Conservation (phyloP, 1,140 invertebrate species). For the Ceratosolen fusciceps region DNA sequence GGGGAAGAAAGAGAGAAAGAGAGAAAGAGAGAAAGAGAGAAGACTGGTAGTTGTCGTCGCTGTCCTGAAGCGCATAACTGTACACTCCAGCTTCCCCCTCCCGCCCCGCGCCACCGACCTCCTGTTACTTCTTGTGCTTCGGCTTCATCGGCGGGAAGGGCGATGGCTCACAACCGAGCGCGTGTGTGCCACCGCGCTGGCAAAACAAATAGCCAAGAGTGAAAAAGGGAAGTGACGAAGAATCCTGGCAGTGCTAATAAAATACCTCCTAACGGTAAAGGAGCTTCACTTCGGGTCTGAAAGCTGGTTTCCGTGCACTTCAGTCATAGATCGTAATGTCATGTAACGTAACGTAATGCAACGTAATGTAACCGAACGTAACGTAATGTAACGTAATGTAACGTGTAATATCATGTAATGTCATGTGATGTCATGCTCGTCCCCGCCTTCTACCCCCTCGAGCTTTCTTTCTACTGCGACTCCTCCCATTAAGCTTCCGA, state of each 20-base stretch:
- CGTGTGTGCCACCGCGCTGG: not conserved
- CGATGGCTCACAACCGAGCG: slow-evolving; percentile 17
- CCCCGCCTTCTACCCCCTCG: too few species aligned
- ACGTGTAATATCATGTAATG: too few species aligned
- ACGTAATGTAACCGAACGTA: too few species aligned
- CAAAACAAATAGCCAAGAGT: slow-evolving; percentile 27
- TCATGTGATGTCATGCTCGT: too few species aligned
- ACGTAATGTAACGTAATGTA: too few species aligned
- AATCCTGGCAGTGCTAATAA: slow-evolving; percentile 16
- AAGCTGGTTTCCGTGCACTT: not conserved
- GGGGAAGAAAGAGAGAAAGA: slow-evolving; percentile 5
- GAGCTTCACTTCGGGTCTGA: not conserved
- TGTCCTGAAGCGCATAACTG: slow-evolving; percentile 1
- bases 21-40: slow-evolving; percentile 1
- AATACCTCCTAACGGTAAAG: slow-evolving; percentile 22
- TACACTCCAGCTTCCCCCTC: not conserved
- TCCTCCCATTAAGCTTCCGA: too few species aligned
- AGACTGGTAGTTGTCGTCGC: slow-evolving; percentile 1
- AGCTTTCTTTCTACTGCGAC: too few species aligned
- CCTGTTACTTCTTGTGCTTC: slow-evolving; percentile 20
- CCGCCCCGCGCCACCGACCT: not conserved
- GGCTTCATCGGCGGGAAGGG: not conserved
- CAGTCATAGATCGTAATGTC: too few species aligned
- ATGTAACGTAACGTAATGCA: too few species aligned
- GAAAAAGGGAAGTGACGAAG: slow-evolving; percentile 26